phyloP scores from a whole-genome alignment of 2,797 vertebrate species.

The Garrulus glandarius region DNA sequence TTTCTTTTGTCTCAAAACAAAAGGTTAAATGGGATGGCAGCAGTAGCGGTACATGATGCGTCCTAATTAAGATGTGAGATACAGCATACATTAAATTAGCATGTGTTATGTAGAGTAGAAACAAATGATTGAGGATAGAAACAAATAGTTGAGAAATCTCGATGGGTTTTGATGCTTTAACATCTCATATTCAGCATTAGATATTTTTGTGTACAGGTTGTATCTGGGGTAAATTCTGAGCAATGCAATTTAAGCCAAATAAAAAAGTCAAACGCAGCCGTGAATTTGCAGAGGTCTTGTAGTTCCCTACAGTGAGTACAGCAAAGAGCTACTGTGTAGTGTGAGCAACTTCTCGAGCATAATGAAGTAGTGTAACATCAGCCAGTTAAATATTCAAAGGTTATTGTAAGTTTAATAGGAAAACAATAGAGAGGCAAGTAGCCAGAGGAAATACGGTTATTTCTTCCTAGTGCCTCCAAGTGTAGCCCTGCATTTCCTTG shows the following conservation, averaged over 20 bases:
- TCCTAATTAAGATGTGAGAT: not conserved
- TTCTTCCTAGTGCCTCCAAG: not conserved
- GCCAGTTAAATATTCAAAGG: not conserved
- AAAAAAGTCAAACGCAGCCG: not conserved
- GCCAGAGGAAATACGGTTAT: not conserved
- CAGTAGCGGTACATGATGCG: not conserved
- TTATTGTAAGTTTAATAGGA: not conserved
- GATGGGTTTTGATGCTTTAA: not conserved
- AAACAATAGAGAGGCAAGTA: not conserved
- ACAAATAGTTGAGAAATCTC: not conserved
- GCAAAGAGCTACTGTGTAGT: not conserved
- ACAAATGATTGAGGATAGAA: not conserved
- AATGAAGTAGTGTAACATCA: not conserved
- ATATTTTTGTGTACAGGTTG: not conserved
- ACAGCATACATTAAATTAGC: not conserved
- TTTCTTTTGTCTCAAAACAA: slow-evolving; percentile 18
- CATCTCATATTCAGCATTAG: not conserved
- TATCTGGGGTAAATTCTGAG: not conserved
- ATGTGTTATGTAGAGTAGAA: not conserved
- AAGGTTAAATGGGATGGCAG: not conserved
- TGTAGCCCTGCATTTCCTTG: not conserved
- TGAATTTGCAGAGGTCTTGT: not conserved
- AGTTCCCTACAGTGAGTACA: not conserved
- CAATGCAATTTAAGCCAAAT: not conserved
- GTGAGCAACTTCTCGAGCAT: not conserved